Conservation (phyloP, 1,140 invertebrate species). For the Drosophila kepulauana region DNA sequence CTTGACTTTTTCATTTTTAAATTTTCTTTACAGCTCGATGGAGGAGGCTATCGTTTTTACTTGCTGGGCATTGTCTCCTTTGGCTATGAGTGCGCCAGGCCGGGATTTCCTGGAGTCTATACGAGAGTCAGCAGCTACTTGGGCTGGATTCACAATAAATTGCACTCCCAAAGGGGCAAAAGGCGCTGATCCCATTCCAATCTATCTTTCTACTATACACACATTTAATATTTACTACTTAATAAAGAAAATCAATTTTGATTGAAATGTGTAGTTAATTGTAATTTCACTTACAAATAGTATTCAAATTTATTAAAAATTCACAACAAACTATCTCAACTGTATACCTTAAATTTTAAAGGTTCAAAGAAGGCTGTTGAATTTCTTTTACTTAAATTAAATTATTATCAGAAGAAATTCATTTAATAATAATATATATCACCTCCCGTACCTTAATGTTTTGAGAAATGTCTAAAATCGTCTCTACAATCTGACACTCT, state of each 20-base stretch:
- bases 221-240: neutral
- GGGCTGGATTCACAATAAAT: constrained; percentile 69
- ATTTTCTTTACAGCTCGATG: constrained; percentile 49
- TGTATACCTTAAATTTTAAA: too few species aligned
- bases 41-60: constrained; percentile 84
- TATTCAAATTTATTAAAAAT: neutral
- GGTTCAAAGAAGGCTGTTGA: too few species aligned
- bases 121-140: constrained; percentile 87
- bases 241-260: too few species aligned
- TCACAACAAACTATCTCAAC: neutral
- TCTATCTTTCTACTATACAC: neutral
- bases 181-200: constrained; percentile 2
- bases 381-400: too few species aligned
- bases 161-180: constrained; percentile 30
- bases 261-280: too few species aligned
- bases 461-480: too few species aligned
- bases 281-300: too few species aligned
- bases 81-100: constrained; percentile 89
- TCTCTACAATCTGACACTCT: too few species aligned
- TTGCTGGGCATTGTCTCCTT: constrained; percentile 88
- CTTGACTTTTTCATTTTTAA: neutral
- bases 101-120: constrained; percentile 89
- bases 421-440: too few species aligned
- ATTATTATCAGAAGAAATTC: too few species aligned
- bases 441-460: too few species aligned